Conservation (phyloP, 2,888 invertebrate species). For the Pandemis corylana region DNA sequence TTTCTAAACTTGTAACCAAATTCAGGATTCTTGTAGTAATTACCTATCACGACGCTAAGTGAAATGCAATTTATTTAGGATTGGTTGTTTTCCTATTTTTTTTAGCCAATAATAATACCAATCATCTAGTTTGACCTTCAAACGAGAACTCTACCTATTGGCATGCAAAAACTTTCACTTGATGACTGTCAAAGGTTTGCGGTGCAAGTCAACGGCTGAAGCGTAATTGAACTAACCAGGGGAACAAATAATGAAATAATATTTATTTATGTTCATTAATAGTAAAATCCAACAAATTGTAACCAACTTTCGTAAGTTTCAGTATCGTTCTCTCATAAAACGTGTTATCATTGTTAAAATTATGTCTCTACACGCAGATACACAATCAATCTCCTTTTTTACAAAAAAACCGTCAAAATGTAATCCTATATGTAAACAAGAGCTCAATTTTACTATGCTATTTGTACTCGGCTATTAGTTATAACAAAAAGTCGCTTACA, state of each 20-base stretch:
- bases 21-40: too few species aligned
- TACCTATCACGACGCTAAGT: background rate
- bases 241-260: background rate
- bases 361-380: background rate
- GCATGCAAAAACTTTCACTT: slow-evolving; percentile 26
- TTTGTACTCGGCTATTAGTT: background rate
- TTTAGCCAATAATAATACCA: background rate
- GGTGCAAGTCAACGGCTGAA: slow-evolving; percentile 3
- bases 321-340: background rate
- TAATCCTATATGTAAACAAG: too few species aligned
- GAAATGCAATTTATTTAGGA: background rate
- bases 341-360: background rate
- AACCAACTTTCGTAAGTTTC: background rate
- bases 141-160: slow-evolving; percentile 2
- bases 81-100: background rate
- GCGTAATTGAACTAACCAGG: background rate
- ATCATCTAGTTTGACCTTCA: slow-evolving; percentile 14
- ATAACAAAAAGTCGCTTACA: background rate
- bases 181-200: background rate
- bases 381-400: too few species aligned
- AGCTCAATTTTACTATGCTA: background rate
- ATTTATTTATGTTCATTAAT: background rate
- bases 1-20: too few species aligned
- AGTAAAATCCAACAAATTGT: background rate
- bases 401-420: too few species aligned